These are phyloP conservation scores for Coccyzus lansbergi DNA, from an alignment of 2,797 vertebrate genomes.

Conservation along the genomic window DNA sequence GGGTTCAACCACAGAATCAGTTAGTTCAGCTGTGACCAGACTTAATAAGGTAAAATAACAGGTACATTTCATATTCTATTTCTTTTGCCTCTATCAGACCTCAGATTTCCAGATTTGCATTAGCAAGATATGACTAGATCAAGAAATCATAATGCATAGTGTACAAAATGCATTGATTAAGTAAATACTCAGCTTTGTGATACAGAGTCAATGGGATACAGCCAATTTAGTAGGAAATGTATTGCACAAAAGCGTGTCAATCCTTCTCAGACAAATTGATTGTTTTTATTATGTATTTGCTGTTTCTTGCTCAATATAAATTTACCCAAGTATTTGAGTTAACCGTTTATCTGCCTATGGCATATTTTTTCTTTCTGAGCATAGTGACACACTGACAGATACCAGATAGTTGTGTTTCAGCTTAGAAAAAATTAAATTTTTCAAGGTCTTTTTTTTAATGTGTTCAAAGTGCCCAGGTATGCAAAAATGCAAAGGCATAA, in stretches of 20 bases:
- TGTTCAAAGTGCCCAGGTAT: neutral
- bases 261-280: neutral
- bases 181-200: neutral
- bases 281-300: neutral
- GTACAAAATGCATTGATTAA: neutral
- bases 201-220: neutral
- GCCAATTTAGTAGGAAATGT: neutral
- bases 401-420: neutral
- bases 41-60: neutral
- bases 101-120: neutral
- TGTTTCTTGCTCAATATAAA: neutral
- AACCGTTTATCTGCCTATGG: neutral
- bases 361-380: neutral
- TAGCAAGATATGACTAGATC: neutral
- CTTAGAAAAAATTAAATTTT: neutral
- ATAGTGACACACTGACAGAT: neutral
- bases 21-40: neutral
- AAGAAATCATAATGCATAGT: neutral
- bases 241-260: neutral
- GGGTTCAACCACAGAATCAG: neutral
- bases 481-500: neutral
- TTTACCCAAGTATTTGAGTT: neutral
- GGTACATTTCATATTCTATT: neutral
- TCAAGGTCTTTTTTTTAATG: neutral
- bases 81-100: neutral